Evolutionary conservation across 2,888 invertebrate genomes (phyloP).

Genomic region (Halocaridina rubra): DNA sequence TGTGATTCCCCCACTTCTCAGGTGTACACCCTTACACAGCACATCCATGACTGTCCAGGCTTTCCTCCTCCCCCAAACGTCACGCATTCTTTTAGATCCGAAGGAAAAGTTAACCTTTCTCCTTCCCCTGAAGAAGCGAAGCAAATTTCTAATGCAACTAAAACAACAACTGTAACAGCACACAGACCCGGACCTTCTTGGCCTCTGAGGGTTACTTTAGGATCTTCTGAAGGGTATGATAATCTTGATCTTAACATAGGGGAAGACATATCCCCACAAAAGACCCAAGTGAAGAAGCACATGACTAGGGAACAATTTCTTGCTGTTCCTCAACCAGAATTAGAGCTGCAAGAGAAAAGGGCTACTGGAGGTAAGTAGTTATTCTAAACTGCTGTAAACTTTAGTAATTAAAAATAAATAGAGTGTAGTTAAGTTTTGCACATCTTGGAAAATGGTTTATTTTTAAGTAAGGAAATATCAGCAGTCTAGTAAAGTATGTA

Average conservation of each 20-base stretch:
- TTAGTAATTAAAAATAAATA: too few relatives aligned
- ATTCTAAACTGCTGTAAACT: too few relatives aligned
- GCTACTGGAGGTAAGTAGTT: neutral
- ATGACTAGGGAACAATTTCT: constrained; percentile 54
- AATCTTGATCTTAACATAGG: constrained; percentile 45
- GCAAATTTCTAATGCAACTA: too few relatives aligned
- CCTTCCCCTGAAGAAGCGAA: constrained; percentile 29
- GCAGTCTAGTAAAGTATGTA: too few relatives aligned
- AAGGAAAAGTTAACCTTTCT: neutral
- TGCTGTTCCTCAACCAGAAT: constrained; percentile 30
- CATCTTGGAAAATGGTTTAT: too few relatives aligned
- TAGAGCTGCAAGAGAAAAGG: constrained; percentile 45
- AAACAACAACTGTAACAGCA: constrained; percentile 23
- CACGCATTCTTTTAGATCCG: neutral
- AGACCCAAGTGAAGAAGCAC: constrained; percentile 32
- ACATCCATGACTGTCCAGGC: neutral
- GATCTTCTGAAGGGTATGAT: constrained; percentile 40
- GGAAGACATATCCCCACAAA: constrained; percentile 11
- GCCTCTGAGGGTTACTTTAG: constrained; percentile 38
- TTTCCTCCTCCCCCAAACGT: neutral
- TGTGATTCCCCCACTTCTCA: constrained; percentile 11
- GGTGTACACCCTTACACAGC: constrained; percentile 20
- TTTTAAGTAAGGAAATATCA: too few relatives aligned
- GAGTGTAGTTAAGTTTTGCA: too few relatives aligned
- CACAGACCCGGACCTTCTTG: constrained; percentile 34